These are phyloP conservation scores for Lycaena phlaeas DNA, from an alignment of 2,888 invertebrate genomes.

Conservation along the genomic window DNA sequence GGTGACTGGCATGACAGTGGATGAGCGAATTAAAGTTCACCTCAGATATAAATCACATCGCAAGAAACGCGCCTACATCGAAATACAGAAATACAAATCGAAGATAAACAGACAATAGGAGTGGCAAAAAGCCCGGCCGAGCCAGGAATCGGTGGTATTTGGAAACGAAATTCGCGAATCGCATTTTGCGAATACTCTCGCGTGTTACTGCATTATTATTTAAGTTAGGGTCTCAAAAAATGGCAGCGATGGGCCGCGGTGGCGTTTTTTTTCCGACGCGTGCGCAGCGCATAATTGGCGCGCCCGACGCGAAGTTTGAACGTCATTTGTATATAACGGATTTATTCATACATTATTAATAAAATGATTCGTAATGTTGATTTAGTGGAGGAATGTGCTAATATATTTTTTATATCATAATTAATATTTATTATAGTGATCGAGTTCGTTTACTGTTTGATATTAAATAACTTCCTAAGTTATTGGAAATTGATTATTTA, in stretches of 20 bases:
- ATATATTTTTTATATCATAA: not conserved
- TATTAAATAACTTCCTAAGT: not conserved
- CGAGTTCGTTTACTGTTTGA: not conserved
- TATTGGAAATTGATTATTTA: not conserved
- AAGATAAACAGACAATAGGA: conserved; percentile 58
- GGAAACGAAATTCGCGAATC: conserved; percentile 66
- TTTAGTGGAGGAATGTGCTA: not conserved
- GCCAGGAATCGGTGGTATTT: conserved; percentile 49
- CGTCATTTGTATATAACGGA: conserved; percentile 11
- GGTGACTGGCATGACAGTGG: conserved; percentile 30
- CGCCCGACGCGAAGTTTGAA: conserved; percentile 43
- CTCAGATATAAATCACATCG: conserved; percentile 25
- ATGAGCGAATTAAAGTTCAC: conserved; percentile 47
- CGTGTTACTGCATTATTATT: conserved; percentile 74
- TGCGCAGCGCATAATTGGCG: conserved; percentile 65
- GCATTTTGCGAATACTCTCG: conserved; percentile 70
- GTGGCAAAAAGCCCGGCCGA: conserved; percentile 47
- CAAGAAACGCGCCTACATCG: conserved; percentile 27
- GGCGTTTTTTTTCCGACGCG: conserved; percentile 65
- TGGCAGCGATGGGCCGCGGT: conserved; percentile 50
- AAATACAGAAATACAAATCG: conserved; percentile 42
- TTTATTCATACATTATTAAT: not conserved
- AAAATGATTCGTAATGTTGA: not conserved
- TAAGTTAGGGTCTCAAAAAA: conserved; percentile 59
- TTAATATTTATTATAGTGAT: not conserved